A percentile compares a stretch with the other conserved stretches of the same genome.
Evolutionary conservation across 2,888 invertebrate species (phyloP).

Genomic region (Pomacea canaliculata): DNA sequence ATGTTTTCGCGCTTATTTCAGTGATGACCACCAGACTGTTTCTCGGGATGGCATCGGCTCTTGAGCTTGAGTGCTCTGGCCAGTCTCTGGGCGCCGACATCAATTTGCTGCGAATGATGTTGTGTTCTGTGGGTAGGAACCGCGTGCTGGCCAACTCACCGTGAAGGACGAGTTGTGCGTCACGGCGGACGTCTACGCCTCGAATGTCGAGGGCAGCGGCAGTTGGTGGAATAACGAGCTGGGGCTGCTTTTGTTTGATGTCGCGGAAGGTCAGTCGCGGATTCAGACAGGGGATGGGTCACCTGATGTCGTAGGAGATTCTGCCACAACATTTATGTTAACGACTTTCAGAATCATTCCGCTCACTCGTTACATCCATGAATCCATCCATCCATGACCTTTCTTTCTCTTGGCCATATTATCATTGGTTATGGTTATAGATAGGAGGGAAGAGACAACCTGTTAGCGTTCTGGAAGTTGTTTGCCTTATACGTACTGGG

Average conservation of each 20-base stretch:
- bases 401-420: too few relatives aligned
- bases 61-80: conserved; percentile 1
- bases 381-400: too few relatives aligned
- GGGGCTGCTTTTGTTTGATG: not conserved
- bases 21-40: not conserved
- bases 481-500: too few relatives aligned
- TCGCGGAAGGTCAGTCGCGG: not conserved
- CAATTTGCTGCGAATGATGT: not conserved
- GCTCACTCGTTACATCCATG: too few relatives aligned
- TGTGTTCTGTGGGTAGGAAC: not conserved
- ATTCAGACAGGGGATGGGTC: not conserved
- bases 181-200: not conserved
- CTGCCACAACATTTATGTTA: not conserved
- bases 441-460: too few relatives aligned
- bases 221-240: not conserved
- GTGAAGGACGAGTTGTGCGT: not conserved
- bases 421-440: too few relatives aligned
- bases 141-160: not conserved
- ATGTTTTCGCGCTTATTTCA: not conserved
- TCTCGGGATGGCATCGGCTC: not conserved
- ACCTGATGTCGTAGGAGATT: not conserved
- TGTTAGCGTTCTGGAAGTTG: too few relatives aligned
- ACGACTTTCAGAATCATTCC: too few relatives aligned
- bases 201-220: not conserved
- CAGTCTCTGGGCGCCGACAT: not conserved